phyloP scores from a whole-genome alignment of 2,888 invertebrate species.

The Synergus gifuensis region DNA sequence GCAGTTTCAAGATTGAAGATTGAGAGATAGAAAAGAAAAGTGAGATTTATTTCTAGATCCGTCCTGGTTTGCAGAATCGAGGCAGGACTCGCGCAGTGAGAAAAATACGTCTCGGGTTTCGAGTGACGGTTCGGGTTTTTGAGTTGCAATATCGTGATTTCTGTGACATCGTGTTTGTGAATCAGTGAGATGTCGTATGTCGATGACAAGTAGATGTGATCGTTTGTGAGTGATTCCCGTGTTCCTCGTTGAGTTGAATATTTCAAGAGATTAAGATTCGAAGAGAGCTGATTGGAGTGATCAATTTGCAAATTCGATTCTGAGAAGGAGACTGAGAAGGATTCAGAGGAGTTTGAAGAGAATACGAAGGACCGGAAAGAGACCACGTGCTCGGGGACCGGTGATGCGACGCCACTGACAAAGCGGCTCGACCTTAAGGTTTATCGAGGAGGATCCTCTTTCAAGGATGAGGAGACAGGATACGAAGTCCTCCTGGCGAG shows the following conservation, averaged over 20 bases:
- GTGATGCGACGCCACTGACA: constrained; percentile 60
- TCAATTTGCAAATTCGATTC: neutral
- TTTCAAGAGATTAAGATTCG: no score
- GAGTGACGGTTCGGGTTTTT: constrained; percentile 4
- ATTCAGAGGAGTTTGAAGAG: neutral
- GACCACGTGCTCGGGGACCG: constrained; percentile 59
- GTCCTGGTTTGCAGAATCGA: constrained; percentile 22
- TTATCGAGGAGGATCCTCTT: constrained; percentile 45
- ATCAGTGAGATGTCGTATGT: constrained; percentile 37
- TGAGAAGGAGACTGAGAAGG: neutral
- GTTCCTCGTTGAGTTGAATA: neutral
- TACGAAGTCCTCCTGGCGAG: constrained; percentile 57
- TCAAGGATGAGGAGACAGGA: constrained; percentile 72
- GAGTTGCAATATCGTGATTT: constrained; percentile 40
- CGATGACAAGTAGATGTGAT: constrained; percentile 65
- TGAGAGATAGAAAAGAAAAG: neutral
- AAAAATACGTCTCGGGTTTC: constrained; percentile 6
- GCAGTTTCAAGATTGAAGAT: neutral
- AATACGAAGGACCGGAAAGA: constrained; percentile 17
- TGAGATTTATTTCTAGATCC: neutral
- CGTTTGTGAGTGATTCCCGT: constrained; percentile 37
- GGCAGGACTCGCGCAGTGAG: constrained; percentile 24
- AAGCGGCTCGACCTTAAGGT: constrained; percentile 43
- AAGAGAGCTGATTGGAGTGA: neutral
- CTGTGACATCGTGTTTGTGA: constrained; percentile 50